phyloP scores from a whole-genome alignment of 1,140 invertebrate species.

The Ceratina australensis region DNA sequence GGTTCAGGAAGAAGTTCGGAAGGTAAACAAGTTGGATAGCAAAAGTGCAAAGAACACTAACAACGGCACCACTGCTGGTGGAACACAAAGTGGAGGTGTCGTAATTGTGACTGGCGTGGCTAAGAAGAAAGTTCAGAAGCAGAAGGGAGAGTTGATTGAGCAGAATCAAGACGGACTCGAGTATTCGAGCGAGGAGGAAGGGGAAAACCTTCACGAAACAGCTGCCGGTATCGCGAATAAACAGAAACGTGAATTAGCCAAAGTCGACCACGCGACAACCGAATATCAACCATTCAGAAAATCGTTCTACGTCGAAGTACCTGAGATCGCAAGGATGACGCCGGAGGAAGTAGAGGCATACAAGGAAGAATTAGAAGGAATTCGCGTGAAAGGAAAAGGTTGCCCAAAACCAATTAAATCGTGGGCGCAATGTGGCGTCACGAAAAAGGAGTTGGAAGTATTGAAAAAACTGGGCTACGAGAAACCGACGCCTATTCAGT shows the following conservation, averaged over 20 bases:
- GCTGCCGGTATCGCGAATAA: constrained; percentile 93
- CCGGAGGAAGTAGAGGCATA: constrained; percentile 92
- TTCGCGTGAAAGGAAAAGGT: constrained; percentile 90
- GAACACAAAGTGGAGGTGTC: constrained; percentile 79
- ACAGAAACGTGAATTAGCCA: constrained; percentile 93
- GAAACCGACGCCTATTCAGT: constrained; percentile 99
- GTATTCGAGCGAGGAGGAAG: constrained; percentile 98
- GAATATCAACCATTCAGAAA: constrained; percentile 95
- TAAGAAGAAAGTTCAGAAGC: constrained; percentile 88
- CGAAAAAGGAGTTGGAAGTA: constrained; percentile 96
- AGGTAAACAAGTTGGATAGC: constrained; percentile 89
- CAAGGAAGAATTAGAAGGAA: constrained; percentile 91
- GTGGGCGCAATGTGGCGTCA: constrained; percentile 99
- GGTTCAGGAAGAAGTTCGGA: constrained; percentile 93
- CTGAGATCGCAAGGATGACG: constrained; percentile 92
- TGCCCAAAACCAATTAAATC: constrained; percentile 97
- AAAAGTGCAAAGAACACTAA: constrained; percentile 73
- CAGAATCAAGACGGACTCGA: constrained; percentile 98
- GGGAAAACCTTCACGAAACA: constrained; percentile 95
- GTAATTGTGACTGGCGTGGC: constrained; percentile 94
- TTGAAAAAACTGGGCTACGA: constrained; percentile 96
- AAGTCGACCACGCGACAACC: constrained; percentile 91
- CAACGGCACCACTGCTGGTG: constrained; percentile 77
- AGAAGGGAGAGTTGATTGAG: constrained; percentile 96
- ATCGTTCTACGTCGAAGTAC: constrained; percentile 97